phyloP scores from a whole-genome alignment of 2,888 invertebrate species.

The Stenichneumon culpator region DNA sequence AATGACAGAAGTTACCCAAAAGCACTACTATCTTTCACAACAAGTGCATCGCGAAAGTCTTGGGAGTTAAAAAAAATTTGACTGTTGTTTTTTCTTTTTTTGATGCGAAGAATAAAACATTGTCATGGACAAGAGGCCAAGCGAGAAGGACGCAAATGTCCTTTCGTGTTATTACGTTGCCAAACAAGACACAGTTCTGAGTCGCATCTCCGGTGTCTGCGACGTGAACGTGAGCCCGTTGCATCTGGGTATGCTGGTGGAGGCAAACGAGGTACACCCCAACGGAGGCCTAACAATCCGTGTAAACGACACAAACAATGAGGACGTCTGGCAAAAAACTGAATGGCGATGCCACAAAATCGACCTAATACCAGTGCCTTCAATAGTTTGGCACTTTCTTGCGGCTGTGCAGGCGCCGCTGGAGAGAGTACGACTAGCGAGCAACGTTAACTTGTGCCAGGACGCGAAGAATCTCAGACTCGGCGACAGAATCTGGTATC shows the following conservation, averaged over 20 bases:
- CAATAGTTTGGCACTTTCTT: conserved; percentile 86
- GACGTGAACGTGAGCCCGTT: conserved; percentile 73
- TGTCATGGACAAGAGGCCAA: conserved; percentile 68
- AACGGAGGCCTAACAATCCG: conserved; percentile 75
- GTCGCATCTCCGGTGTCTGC: conserved; percentile 76
- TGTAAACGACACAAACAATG: conserved; percentile 72
- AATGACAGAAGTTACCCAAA: background rate
- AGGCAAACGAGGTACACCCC: conserved; percentile 74
- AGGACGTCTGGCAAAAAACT: conserved; percentile 78
- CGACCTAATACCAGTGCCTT: conserved; percentile 78
- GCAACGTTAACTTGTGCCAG: conserved; percentile 84
- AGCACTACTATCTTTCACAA: background rate
- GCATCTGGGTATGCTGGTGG: conserved; percentile 78
- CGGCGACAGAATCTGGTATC: conserved; percentile 77
- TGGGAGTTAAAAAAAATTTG: background rate
- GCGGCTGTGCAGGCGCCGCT: conserved; percentile 86
- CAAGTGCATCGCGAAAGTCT: background rate
- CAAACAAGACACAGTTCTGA: conserved; percentile 73
- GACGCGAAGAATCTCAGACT: conserved; percentile 81
- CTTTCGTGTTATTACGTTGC: conserved; percentile 75
- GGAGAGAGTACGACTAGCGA: conserved; percentile 86
- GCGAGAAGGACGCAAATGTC: conserved; percentile 52
- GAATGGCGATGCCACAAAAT: conserved; percentile 80
- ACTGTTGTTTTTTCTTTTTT: background rate
- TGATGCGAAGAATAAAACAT: background rate